Percentiles rank a stretch among this genome's conserved stretches.
These are phyloP conservation scores for Cuculus canorus DNA, from an alignment of 2,797 vertebrate species.

Conservation along the genomic window DNA sequence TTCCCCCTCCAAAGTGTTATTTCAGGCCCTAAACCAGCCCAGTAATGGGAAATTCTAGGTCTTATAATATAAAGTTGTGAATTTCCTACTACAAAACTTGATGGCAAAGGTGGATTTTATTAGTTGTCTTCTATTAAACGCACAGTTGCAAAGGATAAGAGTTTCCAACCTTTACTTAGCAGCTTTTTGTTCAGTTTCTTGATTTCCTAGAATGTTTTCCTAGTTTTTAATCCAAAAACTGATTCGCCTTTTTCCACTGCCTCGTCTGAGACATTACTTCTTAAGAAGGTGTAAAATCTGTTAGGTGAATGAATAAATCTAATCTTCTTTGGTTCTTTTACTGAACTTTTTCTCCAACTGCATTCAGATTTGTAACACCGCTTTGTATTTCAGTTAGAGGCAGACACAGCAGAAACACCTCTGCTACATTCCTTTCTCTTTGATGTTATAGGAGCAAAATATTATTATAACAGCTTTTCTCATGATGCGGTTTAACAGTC, in stretches of 20 bases:
- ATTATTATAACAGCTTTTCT: neutral
- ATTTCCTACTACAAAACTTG: neutral
- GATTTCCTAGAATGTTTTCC: neutral
- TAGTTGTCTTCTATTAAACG: neutral
- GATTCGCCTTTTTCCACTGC: neutral
- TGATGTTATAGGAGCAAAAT: neutral
- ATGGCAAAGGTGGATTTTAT: neutral
- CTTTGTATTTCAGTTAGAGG: neutral
- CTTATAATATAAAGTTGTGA: neutral
- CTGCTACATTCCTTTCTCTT: neutral
- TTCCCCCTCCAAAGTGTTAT: neutral
- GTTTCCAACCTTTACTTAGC: neutral
- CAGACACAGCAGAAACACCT: neutral
- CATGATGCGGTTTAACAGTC: neutral
- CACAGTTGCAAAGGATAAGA: neutral
- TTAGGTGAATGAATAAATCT: neutral
- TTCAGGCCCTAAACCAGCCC: neutral
- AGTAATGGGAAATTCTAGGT: neutral
- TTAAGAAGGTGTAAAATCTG: neutral
- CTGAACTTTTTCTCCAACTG: neutral
- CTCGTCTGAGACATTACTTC: neutral
- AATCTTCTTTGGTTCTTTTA: neutral
- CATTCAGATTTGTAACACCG: neutral
- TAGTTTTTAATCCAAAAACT: neutral
- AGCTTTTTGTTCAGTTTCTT: neutral